Base-by-base conservation (phyloP, 2,888 invertebrate genomes). In the Bombylius discolor region DNA sequence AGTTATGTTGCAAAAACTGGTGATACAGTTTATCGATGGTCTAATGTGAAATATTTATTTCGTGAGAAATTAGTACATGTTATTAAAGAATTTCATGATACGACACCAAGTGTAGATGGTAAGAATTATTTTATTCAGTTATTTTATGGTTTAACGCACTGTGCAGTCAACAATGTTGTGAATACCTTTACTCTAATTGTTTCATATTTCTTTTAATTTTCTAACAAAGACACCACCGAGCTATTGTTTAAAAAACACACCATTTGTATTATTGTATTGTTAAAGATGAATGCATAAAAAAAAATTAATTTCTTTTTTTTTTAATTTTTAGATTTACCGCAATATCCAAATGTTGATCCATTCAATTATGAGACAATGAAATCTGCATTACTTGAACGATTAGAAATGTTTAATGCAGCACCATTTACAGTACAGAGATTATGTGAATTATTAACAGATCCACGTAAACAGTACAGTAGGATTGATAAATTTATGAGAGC, bases 401-500 rank as follows among this genome's bases (percentile, higher is more conserved):
- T 92, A 9, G 91, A 92, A 66, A 81, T 85, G 0, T 92, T 92
- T 70, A 81, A 82, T 47, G 88, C 93, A 52, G 94, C 96, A 8
- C 97, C 97, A 1, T 97, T 97, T 69, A 97, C 97, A 23, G 87
- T 97, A 61, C 97, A 97, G 73, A 81, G 98, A 63, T 82, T 99
- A 59, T 95, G 96, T 74, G 98, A 99, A 73, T 78, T 99, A 36
- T 77, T 99, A 4, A 89, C 90, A 5, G 84, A 85, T 62, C 97
- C 98, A 4, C 81, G 87, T 32, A 92, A 91, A 70, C 95, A 98
- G 70, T 99, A 99, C 73, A 91, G 89, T 68, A 81, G 94, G 59
- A 88, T 94, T 59, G 98, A 97, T 70, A 98, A 98, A 73, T 98
- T 89, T 70, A 89, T 99, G 87, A 79, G 97, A 58, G 98, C 97